Evolutionary conservation across 2,113 vertebrate species (phyloP), one percentile per base, ranked within the genome.

Genomic region (Tragelaphus scriptus): DNA sequence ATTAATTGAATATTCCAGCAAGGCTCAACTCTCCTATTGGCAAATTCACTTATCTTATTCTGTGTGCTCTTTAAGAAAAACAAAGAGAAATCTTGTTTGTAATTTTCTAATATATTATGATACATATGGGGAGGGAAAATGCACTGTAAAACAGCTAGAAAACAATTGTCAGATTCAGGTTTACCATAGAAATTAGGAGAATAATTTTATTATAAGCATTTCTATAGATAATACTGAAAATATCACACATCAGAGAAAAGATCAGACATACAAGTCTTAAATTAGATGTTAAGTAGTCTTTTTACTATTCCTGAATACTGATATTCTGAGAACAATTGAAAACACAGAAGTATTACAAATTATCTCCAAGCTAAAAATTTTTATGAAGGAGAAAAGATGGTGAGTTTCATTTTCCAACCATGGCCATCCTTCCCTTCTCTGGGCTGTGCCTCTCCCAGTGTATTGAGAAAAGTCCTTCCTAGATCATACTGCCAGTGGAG

Each of bases 31-130:
- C 14, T 90, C 14, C 79, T 81, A 21, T 44, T 94, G 75, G 28
- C 30, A 96, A 85, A 85, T 80, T 80, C 71, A 97, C 30, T 85
- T 81, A 85, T 92, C 3, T 92, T 86, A 68, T 51, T 94, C 36
- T 90, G 65, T 26, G 23, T 90, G n/a, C 21, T 49, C 30, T 94
- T 95, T 84, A 96, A 89, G 85, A 95, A 94, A 94, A 68, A 94
- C 68, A 89, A 95, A 80, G 28, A 93, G 13, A 88, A 88, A 77
- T 79, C 17, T 49, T 81, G 25, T 77, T 96, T 59, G 5, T 47
- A 81, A 6, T 49, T 77, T 95, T 87, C 26, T 87, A 79, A 85
- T 8, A 55, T 6, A 79, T 61, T 92, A 28, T 65, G 56, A 16
- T 47, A 75, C 56, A 47, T 47, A 36, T 0, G 0, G 3, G 13